Evolutionary conservation across 1,140 invertebrate genomes (phyloP), one percentile per base, ranked within the genome.

Genomic region (Oreohelix idahoensis): DNA sequence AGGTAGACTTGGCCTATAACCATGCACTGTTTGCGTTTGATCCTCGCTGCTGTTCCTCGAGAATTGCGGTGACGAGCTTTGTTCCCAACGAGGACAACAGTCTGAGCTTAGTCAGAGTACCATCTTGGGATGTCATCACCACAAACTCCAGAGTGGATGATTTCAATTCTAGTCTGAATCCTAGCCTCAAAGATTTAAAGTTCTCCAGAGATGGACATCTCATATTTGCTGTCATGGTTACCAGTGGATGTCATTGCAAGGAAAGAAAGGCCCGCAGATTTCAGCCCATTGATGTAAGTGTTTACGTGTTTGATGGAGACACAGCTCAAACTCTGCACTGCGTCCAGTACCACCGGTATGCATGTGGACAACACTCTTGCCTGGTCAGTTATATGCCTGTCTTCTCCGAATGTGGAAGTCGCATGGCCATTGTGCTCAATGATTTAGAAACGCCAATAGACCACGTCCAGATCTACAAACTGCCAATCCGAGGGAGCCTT

Each of bases 341-440:
- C 83, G 90, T 93, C 26, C 90, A 92, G 85, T 93, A 92, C 84
- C 89, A 90, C 66, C 87, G 92, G 17, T 92, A 90, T 83, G 90
- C 90, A 0, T 93, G 92, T 75, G 88, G 89, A 0, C 86, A 88
- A 32, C 92, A 93, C 81, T 89, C 88, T 17, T 93, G 92, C 78
- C 91, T 91, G 13, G 84, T 90, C 66, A 92, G 92, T 84, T 93
- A 90, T 84, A 88, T 90, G 84, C 92, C 92, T 0, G 84, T 91
- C 36, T 89, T 93, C 77, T 93, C 92, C 10, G 86, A 89, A 32
- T 92, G 91, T 84, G 91, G 91, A 38, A 91, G 87, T 66, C 88
- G 91, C 17, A 92, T 93, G 91, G 92, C 91, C 36, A 89, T 93
- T 36, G 88, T 91, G 29, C 82, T 92, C 36, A 92, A 92, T 86